Percentiles rank a stretch among this genome's conserved stretches.
phyloP scores from a whole-genome alignment of 2,113 vertebrate species.

The Heterochromis multidens region DNA sequence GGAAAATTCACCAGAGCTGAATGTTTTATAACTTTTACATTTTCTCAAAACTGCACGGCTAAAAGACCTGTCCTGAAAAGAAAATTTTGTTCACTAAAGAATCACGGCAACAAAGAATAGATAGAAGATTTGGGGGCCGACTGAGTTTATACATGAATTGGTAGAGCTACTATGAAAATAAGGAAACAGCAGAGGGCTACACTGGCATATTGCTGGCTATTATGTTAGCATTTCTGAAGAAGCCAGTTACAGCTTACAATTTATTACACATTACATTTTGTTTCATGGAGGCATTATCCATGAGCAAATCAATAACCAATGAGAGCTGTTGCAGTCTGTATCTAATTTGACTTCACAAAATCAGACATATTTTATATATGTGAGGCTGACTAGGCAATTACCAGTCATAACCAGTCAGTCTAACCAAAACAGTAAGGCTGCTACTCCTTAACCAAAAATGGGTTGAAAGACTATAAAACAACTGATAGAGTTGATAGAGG shows the following conservation, averaged over 20 bases:
- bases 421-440: not conserved
- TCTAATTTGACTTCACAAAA: not conserved
- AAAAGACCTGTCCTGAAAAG: no score
- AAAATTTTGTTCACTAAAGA: no score
- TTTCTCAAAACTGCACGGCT: no score
- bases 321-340: not conserved
- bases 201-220: not conserved
- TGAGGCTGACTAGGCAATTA: not conserved
- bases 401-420: not conserved
- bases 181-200: not conserved
- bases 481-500: not conserved
- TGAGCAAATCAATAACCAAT: not conserved
- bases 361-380: not conserved
- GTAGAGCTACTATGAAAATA: not conserved
- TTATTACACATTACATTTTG: not conserved
- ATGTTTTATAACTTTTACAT: no score
- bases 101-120: not conserved
- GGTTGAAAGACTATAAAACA: not conserved
- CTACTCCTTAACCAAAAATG: not conserved
- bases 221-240: not conserved
- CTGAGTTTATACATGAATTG: not conserved
- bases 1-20: no score
- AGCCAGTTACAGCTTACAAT: not conserved
- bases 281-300: not conserved
- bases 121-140: rapidly evolving